phyloP scores from a whole-genome alignment of 2,797 vertebrate genomes.

The Channallabes apus region DNA sequence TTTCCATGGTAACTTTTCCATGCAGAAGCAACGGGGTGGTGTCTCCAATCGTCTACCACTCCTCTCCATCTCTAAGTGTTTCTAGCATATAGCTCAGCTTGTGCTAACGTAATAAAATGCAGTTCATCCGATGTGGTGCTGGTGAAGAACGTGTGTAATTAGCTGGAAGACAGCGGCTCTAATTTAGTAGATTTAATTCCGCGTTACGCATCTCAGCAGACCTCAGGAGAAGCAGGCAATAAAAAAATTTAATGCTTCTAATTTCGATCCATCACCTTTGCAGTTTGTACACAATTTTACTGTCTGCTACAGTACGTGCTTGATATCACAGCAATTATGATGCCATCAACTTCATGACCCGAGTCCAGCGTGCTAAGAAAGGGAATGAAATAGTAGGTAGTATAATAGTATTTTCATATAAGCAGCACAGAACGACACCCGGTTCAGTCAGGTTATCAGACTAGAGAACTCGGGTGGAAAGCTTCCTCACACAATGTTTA shows the following conservation, averaged over 20 bases:
- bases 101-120: slow-evolving; percentile 10
- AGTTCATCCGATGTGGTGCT: slow-evolving; percentile 1
- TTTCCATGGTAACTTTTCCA: slow-evolving; percentile 44
- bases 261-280: slow-evolving; percentile 4
- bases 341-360: not conserved
- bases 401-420: not conserved
- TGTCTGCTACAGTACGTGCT: not conserved
- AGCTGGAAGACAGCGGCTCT: slow-evolving; percentile 17
- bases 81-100: not conserved
- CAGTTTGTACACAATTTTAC: not conserved
- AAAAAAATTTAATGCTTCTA: slow-evolving; percentile 20
- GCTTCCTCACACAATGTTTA: not conserved
- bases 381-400: not conserved
- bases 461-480: not conserved
- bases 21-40: slow-evolving; percentile 11
- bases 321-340: not conserved
- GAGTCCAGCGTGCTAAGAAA: not conserved
- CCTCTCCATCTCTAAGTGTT: not conserved
- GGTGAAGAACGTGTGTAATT: not conserved
- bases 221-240: not conserved
- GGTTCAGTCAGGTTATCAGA: slow-evolving; percentile 27
- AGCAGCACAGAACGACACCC: not conserved
- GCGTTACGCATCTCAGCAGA: not conserved
- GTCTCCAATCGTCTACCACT: slow-evolving; percentile 14
- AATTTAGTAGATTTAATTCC: slow-evolving; percentile 29